Percentiles rank a stretch among this genome's conserved stretches.
Evolutionary conservation across 2,113 vertebrate species (phyloP).

Genomic region (Atherinomorus stipes): DNA sequence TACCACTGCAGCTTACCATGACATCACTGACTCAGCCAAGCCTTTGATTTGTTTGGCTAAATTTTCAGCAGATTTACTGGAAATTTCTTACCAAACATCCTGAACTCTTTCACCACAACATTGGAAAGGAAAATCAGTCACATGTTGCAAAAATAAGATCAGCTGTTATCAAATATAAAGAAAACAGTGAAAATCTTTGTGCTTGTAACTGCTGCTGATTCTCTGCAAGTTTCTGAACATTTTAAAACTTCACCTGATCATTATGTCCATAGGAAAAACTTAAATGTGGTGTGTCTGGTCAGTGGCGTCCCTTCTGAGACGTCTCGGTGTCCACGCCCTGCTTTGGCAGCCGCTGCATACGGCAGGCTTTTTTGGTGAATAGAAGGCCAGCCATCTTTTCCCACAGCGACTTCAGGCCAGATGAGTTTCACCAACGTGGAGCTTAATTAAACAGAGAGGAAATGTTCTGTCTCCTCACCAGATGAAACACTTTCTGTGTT

Average conservation of each 20-base stretch:
- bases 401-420: constrained; percentile 37
- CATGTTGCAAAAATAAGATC: neutral
- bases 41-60: constrained; percentile 37
- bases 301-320: constrained; percentile 21
- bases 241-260: neutral
- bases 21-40: constrained; percentile 47
- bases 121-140: neutral
- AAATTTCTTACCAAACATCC: constrained; percentile 59
- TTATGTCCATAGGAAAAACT: constrained; percentile 12
- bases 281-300: constrained; percentile 28
- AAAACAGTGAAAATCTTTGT: neutral
- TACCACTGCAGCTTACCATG: constrained; percentile 30
- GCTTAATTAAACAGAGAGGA: constrained; percentile 44
- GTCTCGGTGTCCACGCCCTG: constrained; percentile 43
- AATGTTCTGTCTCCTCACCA: constrained; percentile 40
- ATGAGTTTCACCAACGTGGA: constrained; percentile 29
- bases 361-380: constrained; percentile 47
- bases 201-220: neutral
- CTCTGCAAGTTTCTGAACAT: neutral
- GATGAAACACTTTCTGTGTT: constrained; percentile 74
- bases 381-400: constrained; percentile 67
- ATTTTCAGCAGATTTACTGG: constrained; percentile 43
- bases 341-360: constrained; percentile 30
- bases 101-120: constrained; percentile 40
- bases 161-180: neutral